Conservation (phyloP, 2,888 invertebrate genomes). For the Bhutanitis thaidina region DNA sequence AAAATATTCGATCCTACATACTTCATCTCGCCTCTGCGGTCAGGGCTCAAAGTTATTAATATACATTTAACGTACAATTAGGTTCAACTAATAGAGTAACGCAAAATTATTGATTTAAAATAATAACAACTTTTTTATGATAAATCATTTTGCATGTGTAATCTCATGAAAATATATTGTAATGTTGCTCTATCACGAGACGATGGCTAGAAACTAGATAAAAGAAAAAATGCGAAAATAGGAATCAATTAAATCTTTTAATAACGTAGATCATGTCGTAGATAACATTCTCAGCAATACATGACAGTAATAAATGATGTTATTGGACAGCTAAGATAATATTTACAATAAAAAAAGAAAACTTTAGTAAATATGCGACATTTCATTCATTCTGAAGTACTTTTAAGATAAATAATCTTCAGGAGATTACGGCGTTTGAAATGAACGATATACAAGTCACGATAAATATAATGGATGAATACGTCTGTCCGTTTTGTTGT, state of each 20-base stretch:
- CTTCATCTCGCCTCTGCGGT: background rate
- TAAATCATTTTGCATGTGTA: too few relatives aligned
- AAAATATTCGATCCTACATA: conserved; percentile 30
- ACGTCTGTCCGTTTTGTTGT: conserved; percentile 1
- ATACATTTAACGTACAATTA: too few relatives aligned
- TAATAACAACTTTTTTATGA: too few relatives aligned
- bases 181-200: background rate
- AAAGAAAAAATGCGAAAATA: background rate
- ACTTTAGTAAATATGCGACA: conserved; percentile 9
- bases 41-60: too few relatives aligned
- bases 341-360: conserved; percentile 14
- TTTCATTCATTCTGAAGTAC: conserved; percentile 12
- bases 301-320: conserved; percentile 18
- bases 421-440: conserved; percentile 11
- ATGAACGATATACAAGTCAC: conserved; percentile 15
- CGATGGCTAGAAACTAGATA: too few relatives aligned
- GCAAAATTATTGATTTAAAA: too few relatives aligned
- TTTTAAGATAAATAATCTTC: conserved; percentile 18
- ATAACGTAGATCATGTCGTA: conserved; percentile 9
- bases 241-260: conserved; percentile 7
- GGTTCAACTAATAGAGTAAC: too few relatives aligned
- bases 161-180: background rate
- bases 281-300: conserved; percentile 7
- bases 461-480: conserved; percentile 9
- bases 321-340: conserved; percentile 14